These are phyloP conservation scores for Chiloscyllium plagiosum DNA, from an alignment of 2,113 vertebrate species.

Conservation along the genomic window DNA sequence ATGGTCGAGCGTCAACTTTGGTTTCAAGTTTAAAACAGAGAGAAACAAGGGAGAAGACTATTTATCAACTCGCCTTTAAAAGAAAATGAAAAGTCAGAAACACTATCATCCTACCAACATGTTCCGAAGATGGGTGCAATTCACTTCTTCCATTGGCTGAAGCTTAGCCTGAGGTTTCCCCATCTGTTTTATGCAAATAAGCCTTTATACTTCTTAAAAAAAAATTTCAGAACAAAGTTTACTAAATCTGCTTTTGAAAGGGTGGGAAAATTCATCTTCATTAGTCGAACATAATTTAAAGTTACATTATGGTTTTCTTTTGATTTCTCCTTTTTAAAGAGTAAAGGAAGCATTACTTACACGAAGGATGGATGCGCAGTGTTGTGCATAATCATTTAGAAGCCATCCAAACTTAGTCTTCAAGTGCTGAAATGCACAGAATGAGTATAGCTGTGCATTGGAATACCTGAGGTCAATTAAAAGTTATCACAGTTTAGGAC, in stretches of 20 bases:
- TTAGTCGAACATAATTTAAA: slow-evolving; percentile 4
- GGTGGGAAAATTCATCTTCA: slow-evolving; percentile 34
- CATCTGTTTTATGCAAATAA: slow-evolving; percentile 61
- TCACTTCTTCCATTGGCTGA: slow-evolving; percentile 50
- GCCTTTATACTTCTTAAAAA: slow-evolving; percentile 47
- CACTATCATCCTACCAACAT: slow-evolving; percentile 43
- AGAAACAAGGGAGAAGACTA: slow-evolving; percentile 44
- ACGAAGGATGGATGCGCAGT: background rate
- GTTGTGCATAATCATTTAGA: background rate
- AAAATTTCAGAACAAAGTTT: slow-evolving; percentile 43
- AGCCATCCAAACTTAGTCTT: background rate
- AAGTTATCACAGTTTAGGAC: slow-evolving; percentile 10
- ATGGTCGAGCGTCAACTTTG: slow-evolving; percentile 17
- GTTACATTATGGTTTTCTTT: slow-evolving; percentile 15
- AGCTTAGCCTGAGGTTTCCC: slow-evolving; percentile 55
- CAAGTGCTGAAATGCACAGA: slow-evolving; percentile 29
- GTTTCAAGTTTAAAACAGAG: slow-evolving; percentile 48
- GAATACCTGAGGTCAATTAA: background rate
- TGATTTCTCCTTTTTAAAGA: slow-evolving; percentile 18
- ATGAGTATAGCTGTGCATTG: background rate
- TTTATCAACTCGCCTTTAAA: slow-evolving; percentile 48
- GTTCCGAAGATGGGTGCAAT: slow-evolving; percentile 39
- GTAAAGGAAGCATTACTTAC: background rate
- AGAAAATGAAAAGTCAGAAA: slow-evolving; percentile 46
- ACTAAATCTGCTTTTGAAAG: slow-evolving; percentile 33